Evolutionary conservation across 2,888 invertebrate species (phyloP).

Genomic region (Anticlea derivata): DNA sequence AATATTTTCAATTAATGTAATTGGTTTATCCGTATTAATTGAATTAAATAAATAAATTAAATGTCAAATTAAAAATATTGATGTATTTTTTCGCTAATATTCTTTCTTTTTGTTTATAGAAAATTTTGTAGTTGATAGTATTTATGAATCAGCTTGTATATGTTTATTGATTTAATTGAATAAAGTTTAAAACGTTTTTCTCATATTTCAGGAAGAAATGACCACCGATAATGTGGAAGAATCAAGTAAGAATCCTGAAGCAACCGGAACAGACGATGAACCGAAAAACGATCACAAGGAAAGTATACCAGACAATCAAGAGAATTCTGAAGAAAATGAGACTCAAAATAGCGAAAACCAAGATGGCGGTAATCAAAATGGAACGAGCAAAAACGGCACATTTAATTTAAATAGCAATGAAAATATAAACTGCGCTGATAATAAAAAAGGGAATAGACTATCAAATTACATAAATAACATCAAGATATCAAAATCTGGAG

Average conservation of each 20-base stretch:
- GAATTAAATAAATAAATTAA: too few relatives aligned
- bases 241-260: slow-evolving; percentile 12
- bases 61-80: too few relatives aligned
- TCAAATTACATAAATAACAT: slow-evolving; percentile 66
- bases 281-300: slow-evolving; percentile 10
- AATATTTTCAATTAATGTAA: too few relatives aligned
- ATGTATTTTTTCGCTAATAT: too few relatives aligned
- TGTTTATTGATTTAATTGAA: too few relatives aligned
- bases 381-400: too few relatives aligned
- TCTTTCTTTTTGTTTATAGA: too few relatives aligned
- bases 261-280: background rate
- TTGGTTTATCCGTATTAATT: too few relatives aligned
- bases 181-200: background rate
- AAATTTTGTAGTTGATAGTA: too few relatives aligned
- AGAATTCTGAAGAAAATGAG: slow-evolving; percentile 8
- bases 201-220: slow-evolving; percentile 30
- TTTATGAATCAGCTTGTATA: too few relatives aligned
- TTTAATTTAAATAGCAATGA: slow-evolving; percentile 7
- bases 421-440: background rate
- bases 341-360: slow-evolving; percentile 11
- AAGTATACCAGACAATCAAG: slow-evolving; percentile 15
- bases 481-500: slow-evolving; percentile 55
- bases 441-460: slow-evolving; percentile 23
- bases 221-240: slow-evolving; percentile 15
- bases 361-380: slow-evolving; percentile 6